Evolutionary conservation across 2,888 invertebrate genomes (phyloP), one percentile per base, ranked within the genome.

Genomic region (Pediacus dermestoides): DNA sequence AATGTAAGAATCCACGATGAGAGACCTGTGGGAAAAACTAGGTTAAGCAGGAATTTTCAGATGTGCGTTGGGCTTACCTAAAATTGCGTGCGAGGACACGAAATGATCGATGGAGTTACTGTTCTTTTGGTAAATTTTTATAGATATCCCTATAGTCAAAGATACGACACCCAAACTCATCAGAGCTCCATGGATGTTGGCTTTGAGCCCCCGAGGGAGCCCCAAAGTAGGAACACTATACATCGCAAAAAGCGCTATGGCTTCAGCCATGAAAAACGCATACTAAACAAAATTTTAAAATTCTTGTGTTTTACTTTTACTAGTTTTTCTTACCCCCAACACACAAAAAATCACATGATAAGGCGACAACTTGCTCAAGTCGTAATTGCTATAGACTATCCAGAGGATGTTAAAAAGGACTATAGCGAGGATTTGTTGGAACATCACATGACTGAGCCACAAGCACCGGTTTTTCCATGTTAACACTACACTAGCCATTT

Each of bases 271-370:
- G 18, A 58, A 47, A n/a, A 59, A 46, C 3, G 57, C 40, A 37
- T 58, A 39, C 62, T 63, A 36, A 38, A 58, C 55, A 34, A 35
- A 26, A 26, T 7, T 9, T 7, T 25, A 9, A 25, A 9, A 25
- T 30, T 7, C 8, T 18, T 18, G 6, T 18, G 8, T n/a, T 7
- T 18, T 6, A 18, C 21, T 18, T 18, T 26, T 21, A 8, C 18
- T 7, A 31, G 4, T 13, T 21, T 8, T 39, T 57, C 62, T 62
- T 50, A 64, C 64, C 36, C 63, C 63, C 10, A 58, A 23, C 7
- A 61, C 60, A 34, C 50, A 50, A 7, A 62, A 42, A 39, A 60
- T 49, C 22, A 60, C 46, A 39, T 64, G 64, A 58, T 61, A 60
- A 3, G 58, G 45, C 1, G 31, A 25, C 13, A 48, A 42, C n/a